These are phyloP conservation scores for Phengaris arion DNA, from an alignment of 2,888 invertebrate species.

Conservation along the genomic window DNA sequence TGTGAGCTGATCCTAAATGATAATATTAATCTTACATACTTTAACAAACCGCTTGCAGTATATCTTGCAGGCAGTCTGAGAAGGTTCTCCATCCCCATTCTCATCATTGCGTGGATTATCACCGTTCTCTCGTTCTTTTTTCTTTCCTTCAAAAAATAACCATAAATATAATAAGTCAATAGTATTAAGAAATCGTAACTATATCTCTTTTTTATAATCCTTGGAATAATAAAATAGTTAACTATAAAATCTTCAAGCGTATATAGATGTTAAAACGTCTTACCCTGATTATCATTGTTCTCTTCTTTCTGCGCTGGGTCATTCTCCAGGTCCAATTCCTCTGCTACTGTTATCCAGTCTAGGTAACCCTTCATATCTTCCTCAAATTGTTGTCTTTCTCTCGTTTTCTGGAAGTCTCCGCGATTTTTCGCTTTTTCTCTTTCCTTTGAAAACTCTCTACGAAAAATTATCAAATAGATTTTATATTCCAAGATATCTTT, in stretches of 20 bases:
- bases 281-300: conserved; percentile 78
- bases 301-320: conserved; percentile 87
- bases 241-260: too few species aligned
- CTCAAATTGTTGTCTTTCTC: conserved; percentile 98
- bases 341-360: conserved; percentile 99
- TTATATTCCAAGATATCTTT: too few species aligned
- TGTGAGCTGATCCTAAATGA: too few species aligned
- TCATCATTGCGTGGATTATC: conserved; percentile 65
- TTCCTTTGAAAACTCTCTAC: conserved; percentile 99
- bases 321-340: conserved; percentile 97
- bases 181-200: too few species aligned
- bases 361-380: conserved; percentile 98
- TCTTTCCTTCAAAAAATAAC: conserved; percentile 51
- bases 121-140: conserved; percentile 62
- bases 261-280: not conserved
- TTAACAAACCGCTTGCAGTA: conserved; percentile 70
- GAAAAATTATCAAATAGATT: conserved; percentile 27
- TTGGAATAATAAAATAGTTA: too few species aligned
- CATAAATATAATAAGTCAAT: not conserved
- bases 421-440: conserved; percentile 99
- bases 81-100: conserved; percentile 54
- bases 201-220: too few species aligned
- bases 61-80: conserved; percentile 76
- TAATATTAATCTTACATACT: conserved; percentile 45
- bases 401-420: conserved; percentile 98